A percentile compares a stretch with the other conserved stretches of the same genome.
phyloP scores from a whole-genome alignment of 2,113 vertebrate species.

The Pyxicephalus adspersus region DNA sequence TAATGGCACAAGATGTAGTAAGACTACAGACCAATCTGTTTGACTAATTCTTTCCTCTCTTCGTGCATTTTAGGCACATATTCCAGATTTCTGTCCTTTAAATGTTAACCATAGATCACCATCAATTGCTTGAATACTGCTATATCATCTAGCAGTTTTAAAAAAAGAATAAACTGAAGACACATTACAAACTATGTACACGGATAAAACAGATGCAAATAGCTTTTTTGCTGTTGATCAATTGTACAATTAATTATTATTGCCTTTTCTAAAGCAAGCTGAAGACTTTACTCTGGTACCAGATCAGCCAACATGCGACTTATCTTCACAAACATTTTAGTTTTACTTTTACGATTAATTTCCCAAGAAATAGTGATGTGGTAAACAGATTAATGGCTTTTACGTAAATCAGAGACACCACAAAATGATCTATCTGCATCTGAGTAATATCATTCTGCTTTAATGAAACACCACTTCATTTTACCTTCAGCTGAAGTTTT shows the following conservation, averaged over 20 bases:
- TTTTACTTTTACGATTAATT: slow-evolving; percentile 67
- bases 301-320: slow-evolving; percentile 34
- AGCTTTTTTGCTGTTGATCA: no score
- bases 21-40: no score
- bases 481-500: slow-evolving; percentile 8
- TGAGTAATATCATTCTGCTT: slow-evolving; percentile 72
- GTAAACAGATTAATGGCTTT: slow-evolving; percentile 78
- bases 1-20: no score
- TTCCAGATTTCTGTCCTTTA: no score
- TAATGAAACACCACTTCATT: slow-evolving; percentile 77
- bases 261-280: slow-evolving; percentile 3
- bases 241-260: background rate
- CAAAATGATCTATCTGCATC: slow-evolving; percentile 68
- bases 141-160: no score
- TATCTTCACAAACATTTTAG: slow-evolving; percentile 46
- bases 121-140: no score
- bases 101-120: no score
- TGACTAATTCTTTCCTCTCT: no score
- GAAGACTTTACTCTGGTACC: slow-evolving; percentile 5
- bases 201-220: no score
- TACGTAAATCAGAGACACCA: slow-evolving; percentile 77
- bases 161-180: no score
- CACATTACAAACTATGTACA: no score
- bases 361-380: slow-evolving; percentile 77
- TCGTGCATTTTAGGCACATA: no score